Base-by-base conservation (phyloP, 2,888 invertebrate genomes). In the Gymnoscelis rufifasciata region DNA sequence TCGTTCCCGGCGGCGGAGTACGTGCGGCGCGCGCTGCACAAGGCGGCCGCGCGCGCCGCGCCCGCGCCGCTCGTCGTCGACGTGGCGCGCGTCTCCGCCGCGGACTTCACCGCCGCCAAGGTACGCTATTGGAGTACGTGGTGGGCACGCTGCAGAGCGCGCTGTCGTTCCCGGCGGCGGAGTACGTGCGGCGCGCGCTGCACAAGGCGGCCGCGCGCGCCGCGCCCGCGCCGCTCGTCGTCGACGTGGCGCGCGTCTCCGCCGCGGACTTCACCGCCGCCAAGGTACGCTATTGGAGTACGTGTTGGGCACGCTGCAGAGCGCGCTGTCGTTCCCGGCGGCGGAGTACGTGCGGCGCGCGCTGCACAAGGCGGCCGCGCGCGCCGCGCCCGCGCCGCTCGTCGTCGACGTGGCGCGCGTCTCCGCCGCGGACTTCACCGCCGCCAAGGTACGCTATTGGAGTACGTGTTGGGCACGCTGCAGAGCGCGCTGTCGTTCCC, bases 341-440 rank as follows among this genome's bases (percentile, higher is more conserved):
- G 94, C 95, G 0, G 95, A 95, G 81, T 92, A 91, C 81, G 87
- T 96, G 61, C 89, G 91, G 59, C 88, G 90, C 67, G 91, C 93
- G 53, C 91, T 97, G 49, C 91, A 92, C 66, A 95, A 95, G 82
- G 93, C 93, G 91, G 77, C 83, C 49, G 69, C 59, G 54, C 52
- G 62, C 6, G 88, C 51, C 56, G 56, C 81, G 50, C 19, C 19
- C 19, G 19, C 19, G 19, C 90, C 62, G 31, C 93, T 95, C 49
- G 93, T 96, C 39, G 91, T 96, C 37, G 94, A 95, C 83, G 96
- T 94, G 72, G 91, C 92, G 38, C 93, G 94, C 75, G 93, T 94
- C 66, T 93, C 93, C 71, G 93, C 93, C 31, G 93, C 94, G 0
- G 95, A 95, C 84, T 95, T 91, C 77, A 94, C 94, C 12, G 94